phyloP scores from a whole-genome alignment of 2,797 vertebrate species.

The Hypotaenidia okinawae region DNA sequence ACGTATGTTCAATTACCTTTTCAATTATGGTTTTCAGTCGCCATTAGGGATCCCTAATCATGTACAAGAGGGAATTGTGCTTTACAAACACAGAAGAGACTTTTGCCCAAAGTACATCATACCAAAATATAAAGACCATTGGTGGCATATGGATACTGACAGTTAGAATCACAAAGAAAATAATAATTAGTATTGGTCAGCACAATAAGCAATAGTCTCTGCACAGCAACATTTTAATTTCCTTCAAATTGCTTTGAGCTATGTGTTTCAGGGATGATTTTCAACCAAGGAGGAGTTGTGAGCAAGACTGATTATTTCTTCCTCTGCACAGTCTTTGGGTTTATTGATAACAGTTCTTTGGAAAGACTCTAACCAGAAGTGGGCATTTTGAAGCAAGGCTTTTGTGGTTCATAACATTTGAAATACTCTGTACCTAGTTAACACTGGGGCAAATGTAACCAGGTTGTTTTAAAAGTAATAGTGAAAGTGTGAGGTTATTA shows the following conservation, averaged over 20 bases:
- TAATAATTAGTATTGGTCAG: not conserved
- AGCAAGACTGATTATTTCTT: not conserved
- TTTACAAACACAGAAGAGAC: not conserved
- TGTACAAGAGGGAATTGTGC: not conserved
- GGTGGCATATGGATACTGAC: not conserved
- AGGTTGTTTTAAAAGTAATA: not conserved
- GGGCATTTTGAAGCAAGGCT: not conserved
- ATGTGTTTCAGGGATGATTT: slow-evolving; percentile 8
- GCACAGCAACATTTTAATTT: slow-evolving; percentile 7
- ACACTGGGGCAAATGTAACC: not conserved
- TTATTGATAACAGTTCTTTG: not conserved
- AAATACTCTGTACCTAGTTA: not conserved
- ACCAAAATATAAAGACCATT: not conserved
- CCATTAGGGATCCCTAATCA: not conserved
- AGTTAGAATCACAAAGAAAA: not conserved
- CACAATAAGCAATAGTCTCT: not conserved
- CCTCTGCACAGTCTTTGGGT: not conserved
- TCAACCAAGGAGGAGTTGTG: not conserved
- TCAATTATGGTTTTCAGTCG: not conserved
- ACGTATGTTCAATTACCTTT: slow-evolving; percentile 6
- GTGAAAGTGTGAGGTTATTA: not conserved
- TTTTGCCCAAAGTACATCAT: not conserved
- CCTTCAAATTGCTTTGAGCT: slow-evolving; percentile 27
- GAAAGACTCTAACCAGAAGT: not conserved
- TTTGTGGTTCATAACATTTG: not conserved